Percentiles rank a stretch among this genome's conserved stretches.
phyloP scores from a whole-genome alignment of 1,140 invertebrate genomes.

The Eulimnadia texana region DNA sequence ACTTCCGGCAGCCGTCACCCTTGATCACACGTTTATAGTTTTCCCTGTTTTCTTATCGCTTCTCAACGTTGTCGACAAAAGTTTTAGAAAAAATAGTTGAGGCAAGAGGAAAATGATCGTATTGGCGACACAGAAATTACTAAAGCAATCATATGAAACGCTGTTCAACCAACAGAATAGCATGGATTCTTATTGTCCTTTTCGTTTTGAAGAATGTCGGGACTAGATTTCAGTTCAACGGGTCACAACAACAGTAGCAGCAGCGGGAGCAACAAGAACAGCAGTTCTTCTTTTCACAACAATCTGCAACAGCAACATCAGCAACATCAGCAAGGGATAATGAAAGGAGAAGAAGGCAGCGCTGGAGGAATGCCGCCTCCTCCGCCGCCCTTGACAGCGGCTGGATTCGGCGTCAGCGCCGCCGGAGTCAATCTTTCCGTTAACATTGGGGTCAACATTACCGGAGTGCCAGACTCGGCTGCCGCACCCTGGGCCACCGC shows the following conservation, averaged over 20 bases:
- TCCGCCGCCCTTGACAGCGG: background rate
- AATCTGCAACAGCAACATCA: background rate
- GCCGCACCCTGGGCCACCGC: conserved; percentile 10
- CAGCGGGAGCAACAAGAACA: background rate
- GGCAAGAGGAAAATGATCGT: background rate
- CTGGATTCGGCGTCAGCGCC: conserved; percentile 4
- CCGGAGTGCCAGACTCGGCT: conserved; percentile 5
- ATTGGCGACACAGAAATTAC: too few relatives aligned
- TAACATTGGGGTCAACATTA: conserved; percentile 11
- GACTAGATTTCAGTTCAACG: background rate
- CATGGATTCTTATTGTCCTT: too few relatives aligned
- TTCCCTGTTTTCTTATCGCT: background rate
- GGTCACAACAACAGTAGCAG: background rate
- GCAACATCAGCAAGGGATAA: background rate
- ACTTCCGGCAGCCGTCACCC: conserved; percentile 10
- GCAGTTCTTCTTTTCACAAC: background rate
- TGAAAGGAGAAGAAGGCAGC: background rate
- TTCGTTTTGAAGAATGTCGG: background rate
- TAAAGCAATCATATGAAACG: too few relatives aligned
- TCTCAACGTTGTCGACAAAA: background rate
- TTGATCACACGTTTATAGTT: conserved; percentile 6
- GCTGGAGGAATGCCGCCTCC: background rate
- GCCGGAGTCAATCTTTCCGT: conserved; percentile 9
- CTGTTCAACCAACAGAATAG: too few relatives aligned
- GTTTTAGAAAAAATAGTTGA: background rate